A percentile compares a stretch with the other conserved stretches of the same genome.
Evolutionary conservation across 2,113 vertebrate species (phyloP).

Genomic region (Erythrocercus mccallii): DNA sequence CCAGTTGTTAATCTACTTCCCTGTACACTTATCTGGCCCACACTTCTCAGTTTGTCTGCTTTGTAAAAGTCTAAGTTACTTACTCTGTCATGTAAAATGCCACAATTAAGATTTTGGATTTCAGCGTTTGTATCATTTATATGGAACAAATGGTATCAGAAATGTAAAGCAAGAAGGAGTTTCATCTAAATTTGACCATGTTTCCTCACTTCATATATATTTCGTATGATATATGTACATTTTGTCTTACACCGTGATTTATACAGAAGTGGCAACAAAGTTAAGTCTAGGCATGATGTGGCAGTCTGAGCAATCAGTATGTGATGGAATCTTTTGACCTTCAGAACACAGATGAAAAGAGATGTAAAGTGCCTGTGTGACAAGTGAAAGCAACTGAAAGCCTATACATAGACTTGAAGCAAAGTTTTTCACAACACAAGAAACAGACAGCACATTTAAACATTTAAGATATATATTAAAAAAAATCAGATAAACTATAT

Average conservation of each 20-base stretch:
- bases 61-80: neutral
- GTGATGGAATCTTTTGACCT: neutral
- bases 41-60: neutral
- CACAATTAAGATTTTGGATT: neutral
- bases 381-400: accelerated
- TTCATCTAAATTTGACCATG: neutral
- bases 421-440: neutral
- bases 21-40: neutral
- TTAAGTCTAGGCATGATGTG: neutral
- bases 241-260: neutral
- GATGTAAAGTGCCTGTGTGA: neutral
- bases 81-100: neutral
- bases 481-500: neutral
- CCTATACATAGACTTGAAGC: neutral
- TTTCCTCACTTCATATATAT: neutral
- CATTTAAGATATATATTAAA: neutral
- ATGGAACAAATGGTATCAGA: neutral
- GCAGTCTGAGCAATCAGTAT: neutral
- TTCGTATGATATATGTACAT: neutral
- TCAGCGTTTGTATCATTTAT: neutral
- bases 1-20: neutral
- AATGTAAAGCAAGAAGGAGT: neutral
- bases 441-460: neutral
- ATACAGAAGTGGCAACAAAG: neutral
- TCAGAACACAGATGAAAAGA: neutral